Base-by-base conservation (phyloP, 2,113 vertebrate species). In the Hemicordylus capensis region DNA sequence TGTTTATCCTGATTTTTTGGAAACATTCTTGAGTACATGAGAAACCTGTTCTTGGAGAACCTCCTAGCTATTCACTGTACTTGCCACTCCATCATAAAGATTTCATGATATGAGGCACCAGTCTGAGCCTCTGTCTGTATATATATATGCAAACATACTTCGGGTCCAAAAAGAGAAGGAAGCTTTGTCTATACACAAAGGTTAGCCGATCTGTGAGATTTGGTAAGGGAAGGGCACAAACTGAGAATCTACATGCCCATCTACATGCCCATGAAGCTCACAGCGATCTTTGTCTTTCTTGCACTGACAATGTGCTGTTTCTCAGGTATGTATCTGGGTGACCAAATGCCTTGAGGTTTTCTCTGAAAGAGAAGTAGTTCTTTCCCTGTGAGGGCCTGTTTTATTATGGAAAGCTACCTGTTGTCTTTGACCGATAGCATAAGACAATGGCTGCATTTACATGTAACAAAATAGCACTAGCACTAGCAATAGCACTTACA, bases 1-100 rank as follows among this genome's bases (percentile, higher is more conserved):
- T 61, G 66, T 34, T 88, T 51, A 76, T 34, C 26, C 14, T 85
- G 17, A 22, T 77, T 88, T 88, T 81, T 64, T 51, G 51, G 80
- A 39, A 86, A 44, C 58, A 69, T 46, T 63, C 66, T n/a, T 46
- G 42, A 61, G 24, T 22, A 24, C 22, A 64, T 6, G 1, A 44
- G 61, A 17, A 37, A 1, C 3, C 39, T 67, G 11, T 11, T 73
- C 2, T 46, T 67, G 56, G 64, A 31, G 20, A 86, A 46, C 26
- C 28, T 7, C 78, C 24, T 22, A 64, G 80, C 42, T 77, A 51
- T 42, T 31, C 64, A 19, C 51, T 81, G 66, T 44, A 26, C 34
- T 26, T 59, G 14, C 37, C 37, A n/a, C 17, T 9, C 67, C 39
- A 31, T 42, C 6, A 44, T 6, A 17, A 11, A n/a, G 37, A 72